Percentiles rank a stretch among this genome's conserved stretches.
These are phyloP conservation scores for Heliangelus exortis DNA, from an alignment of 2,797 vertebrate species.

Conservation along the genomic window DNA sequence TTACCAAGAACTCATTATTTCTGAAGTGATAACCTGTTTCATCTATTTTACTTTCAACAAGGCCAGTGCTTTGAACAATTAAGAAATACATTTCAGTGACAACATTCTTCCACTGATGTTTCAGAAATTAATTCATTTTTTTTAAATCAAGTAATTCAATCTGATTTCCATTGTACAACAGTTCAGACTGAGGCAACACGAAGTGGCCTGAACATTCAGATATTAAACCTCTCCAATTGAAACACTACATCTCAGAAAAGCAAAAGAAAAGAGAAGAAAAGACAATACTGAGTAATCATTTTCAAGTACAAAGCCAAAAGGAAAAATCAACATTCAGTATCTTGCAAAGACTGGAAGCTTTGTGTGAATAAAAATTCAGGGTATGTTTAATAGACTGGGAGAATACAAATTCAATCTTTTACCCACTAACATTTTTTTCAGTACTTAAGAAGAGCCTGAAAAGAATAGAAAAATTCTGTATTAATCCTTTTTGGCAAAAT, in stretches of 20 bases:
- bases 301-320: background rate
- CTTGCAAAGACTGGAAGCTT: background rate
- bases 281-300: background rate
- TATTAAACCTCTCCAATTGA: background rate
- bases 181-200: background rate
- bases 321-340: background rate
- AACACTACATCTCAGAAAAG: background rate
- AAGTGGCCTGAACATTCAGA: background rate
- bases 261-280: background rate
- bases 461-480: background rate
- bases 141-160: slow-evolving; percentile 20
- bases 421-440: background rate
- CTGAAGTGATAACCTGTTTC: background rate
- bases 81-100: background rate
- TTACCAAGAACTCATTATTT: background rate
- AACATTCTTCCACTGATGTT: background rate
- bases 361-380: background rate
- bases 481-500: background rate
- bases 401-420: background rate
- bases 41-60: background rate
- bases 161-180: background rate
- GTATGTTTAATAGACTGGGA: background rate
- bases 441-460: background rate
- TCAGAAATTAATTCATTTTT: background rate
- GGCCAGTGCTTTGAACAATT: background rate